These are phyloP conservation scores for Thalpophila matura DNA, from an alignment of 2,888 invertebrate genomes.

Conservation along the genomic window DNA sequence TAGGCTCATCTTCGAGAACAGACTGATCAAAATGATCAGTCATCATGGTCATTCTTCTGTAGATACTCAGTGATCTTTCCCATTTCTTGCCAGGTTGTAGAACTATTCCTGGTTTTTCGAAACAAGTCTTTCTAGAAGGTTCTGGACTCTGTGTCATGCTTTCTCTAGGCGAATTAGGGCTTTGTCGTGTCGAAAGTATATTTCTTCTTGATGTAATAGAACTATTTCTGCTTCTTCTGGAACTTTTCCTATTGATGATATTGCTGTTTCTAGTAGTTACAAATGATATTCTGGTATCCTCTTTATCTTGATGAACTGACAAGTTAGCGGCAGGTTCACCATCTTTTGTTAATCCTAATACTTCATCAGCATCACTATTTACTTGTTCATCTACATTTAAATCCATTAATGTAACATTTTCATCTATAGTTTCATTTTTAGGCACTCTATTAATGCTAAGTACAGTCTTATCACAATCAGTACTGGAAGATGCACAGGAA, in stretches of 20 bases:
- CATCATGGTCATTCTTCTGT: constrained; percentile 87
- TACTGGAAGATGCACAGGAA: constrained; percentile 71
- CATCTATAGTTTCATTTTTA: constrained; percentile 13
- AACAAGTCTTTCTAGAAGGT: constrained; percentile 47
- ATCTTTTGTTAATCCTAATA: constrained; percentile 28
- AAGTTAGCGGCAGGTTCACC: constrained; percentile 8
- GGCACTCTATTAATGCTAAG: constrained; percentile 62
- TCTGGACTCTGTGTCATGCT: constrained; percentile 44
- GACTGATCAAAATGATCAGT: constrained; percentile 80
- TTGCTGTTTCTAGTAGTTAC: constrained; percentile 61
- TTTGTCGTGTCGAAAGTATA: constrained; percentile 18
- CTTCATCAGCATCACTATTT: constrained; percentile 17
- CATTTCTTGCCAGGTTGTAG: constrained; percentile 93
- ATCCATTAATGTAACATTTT: constrained; percentile 29
- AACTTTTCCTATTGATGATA: constrained; percentile 59
- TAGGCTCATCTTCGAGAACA: constrained; percentile 81
- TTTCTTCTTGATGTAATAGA: constrained; percentile 33
- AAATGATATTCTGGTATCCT: constrained; percentile 48
- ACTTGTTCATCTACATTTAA: constrained; percentile 15
- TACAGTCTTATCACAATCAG: constrained; percentile 76
- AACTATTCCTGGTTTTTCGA: constrained; percentile 79
- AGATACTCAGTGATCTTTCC: constrained; percentile 92
- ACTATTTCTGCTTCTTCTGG: constrained; percentile 59
- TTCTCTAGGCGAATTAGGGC: constrained; percentile 57
- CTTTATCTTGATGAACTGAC: constrained; percentile 1